Evolutionary conservation across 2,797 vertebrate genomes (phyloP), one percentile per base, ranked within the genome.

Genomic region (Peromyscus aztecus): DNA sequence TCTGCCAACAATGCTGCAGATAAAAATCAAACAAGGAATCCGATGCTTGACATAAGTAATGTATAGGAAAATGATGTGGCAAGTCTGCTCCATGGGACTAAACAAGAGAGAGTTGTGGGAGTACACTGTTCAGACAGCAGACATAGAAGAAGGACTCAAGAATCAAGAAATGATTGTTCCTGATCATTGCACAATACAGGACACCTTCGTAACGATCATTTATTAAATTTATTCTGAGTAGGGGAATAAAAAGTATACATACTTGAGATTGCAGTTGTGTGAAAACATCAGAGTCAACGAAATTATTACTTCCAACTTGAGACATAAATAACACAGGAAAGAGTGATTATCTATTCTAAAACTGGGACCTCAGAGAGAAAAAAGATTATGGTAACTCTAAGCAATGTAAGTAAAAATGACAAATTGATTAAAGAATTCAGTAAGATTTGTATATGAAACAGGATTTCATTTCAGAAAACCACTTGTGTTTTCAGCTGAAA

Each of bases 171-270:
- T 57, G 55, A 46, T 77, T 46, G 73, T 1, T n/a, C 14, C 4
- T 19, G 65, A 89, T 91, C 11, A 69, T 6, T 69, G 95, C 52
- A 94, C 93, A 96, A 80, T 89, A 2, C 61, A 83, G 46, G 89
- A 43, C 2, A 87, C 49, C 71, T 91, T 90, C 31, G 5, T 49
- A 77, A 71, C 10, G 84, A 31, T 92, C 49, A 59, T 55, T 89
- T 23, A 87, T 80, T 40, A 92, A 69, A 86, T 69, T 83, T 2
- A 80, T 65, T 93, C 91, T 76, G 69, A 89, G 43, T 8, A 83
- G 37, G 21, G 83, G 12, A 78, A 80, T 90, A 55, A 92, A 85
- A 84, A 23, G 2, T 76, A 17, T 27, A 40, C 76, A 80, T 86
- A 77, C n/a, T 23, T 71, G 43, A 90, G 37, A n/a, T 27, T 65